Conservation (phyloP, 2,888 invertebrate species). For the Drosophila suboccidentalis region DNA sequence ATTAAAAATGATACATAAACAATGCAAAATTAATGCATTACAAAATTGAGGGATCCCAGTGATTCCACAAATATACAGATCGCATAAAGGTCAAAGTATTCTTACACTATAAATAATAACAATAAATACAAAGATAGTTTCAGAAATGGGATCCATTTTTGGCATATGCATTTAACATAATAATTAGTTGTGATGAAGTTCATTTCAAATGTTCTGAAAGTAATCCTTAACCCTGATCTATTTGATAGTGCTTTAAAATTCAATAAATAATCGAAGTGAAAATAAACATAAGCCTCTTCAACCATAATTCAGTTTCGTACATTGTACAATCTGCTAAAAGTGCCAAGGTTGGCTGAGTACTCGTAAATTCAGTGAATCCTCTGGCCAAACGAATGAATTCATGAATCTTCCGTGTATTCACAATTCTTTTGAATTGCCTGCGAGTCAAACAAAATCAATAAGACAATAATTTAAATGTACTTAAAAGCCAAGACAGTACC, state of each 20-base stretch:
- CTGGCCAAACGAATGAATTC: conserved; percentile 17
- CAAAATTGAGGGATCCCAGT: too few species aligned
- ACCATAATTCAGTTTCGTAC: conserved; percentile 39
- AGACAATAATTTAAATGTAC: conserved; percentile 63
- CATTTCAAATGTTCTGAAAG: neutral
- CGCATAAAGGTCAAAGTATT: neutral
- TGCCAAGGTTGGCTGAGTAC: conserved; percentile 40
- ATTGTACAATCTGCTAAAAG: conserved; percentile 29
- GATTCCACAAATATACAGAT: neutral
- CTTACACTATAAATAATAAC: neutral
- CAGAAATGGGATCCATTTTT: too few species aligned
- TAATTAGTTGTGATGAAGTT: too few species aligned
- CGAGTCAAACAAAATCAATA: conserved; percentile 33
- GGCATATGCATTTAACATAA: too few species aligned
- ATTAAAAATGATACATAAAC: neutral
- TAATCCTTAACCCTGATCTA: conserved; percentile 16
- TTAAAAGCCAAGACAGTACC: conserved; percentile 47
- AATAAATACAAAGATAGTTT: neutral
- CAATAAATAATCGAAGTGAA: conserved; percentile 40
- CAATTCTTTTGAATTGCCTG: conserved; percentile 39
- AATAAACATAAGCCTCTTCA: conserved; percentile 28
- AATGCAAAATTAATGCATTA: conserved; percentile 1
- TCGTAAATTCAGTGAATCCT: conserved; percentile 47
- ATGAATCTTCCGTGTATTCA: conserved; percentile 30
- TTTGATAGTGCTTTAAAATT: conserved; percentile 2